A percentile compares a stretch with the other conserved stretches of the same genome.
These are phyloP conservation scores for Dromococcyx pavoninus DNA, from an alignment of 2,797 vertebrate genomes.

Conservation along the genomic window DNA sequence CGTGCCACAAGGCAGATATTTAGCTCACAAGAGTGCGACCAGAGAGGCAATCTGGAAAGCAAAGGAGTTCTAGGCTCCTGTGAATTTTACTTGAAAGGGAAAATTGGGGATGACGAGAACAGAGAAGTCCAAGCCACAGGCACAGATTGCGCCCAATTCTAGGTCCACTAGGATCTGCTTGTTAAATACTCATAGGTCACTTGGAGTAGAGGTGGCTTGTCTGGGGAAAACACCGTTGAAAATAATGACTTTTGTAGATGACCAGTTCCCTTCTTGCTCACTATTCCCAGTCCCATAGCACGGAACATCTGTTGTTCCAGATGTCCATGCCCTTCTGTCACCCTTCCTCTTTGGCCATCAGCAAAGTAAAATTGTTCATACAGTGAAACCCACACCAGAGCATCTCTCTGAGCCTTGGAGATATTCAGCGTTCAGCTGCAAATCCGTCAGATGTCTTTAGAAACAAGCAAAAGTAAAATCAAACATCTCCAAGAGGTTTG, in stretches of 20 bases:
- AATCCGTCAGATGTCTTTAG: neutral
- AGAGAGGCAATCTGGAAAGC: neutral
- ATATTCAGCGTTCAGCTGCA: neutral
- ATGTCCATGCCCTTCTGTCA: fast-evolving
- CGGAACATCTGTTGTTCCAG: fast-evolving
- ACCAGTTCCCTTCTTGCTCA: neutral
- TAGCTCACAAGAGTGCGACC: neutral
- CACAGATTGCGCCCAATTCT: neutral
- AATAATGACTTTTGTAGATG: neutral
- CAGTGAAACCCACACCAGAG: neutral
- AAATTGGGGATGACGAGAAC: neutral
- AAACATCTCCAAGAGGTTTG: neutral
- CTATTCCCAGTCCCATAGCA: neutral
- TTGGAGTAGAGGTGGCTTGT: neutral
- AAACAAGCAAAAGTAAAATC: neutral
- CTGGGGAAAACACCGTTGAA: neutral
- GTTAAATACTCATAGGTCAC: neutral
- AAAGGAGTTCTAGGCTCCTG: neutral
- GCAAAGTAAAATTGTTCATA: neutral
- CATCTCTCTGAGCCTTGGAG: neutral
- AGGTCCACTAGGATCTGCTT: neutral
- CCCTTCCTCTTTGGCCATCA: neutral
- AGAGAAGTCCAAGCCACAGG: neutral
- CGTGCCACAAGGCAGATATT: neutral
- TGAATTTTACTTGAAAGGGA: neutral